phyloP scores from a whole-genome alignment of 2,797 vertebrate genomes.

The Pipistrellus pipistrellus region DNA sequence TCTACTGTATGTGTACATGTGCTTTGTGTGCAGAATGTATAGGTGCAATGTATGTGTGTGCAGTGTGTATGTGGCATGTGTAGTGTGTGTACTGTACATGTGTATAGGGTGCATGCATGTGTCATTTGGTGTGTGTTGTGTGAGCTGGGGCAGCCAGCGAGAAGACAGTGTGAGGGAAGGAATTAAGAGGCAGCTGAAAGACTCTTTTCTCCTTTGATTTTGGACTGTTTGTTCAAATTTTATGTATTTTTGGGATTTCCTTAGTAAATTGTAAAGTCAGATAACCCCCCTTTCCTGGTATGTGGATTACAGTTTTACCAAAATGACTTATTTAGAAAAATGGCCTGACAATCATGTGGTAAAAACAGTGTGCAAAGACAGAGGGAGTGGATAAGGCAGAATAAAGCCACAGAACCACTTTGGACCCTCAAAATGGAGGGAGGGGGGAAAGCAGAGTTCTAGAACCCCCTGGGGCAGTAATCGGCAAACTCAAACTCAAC shows the following conservation, averaged over 20 bases:
- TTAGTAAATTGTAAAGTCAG: slow-evolving; percentile 9
- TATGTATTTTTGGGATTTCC: background rate
- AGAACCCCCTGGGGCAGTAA: background rate
- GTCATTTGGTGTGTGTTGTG: background rate
- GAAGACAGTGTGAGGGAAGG: background rate
- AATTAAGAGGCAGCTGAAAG: background rate
- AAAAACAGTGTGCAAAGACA: background rate
- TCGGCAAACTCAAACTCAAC: no score
- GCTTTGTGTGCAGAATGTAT: background rate
- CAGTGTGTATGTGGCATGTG: no score
- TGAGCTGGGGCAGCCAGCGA: rapidly evolving
- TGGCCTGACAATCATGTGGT: background rate
- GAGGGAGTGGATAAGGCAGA: background rate
- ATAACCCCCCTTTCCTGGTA: background rate
- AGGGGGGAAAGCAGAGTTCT: background rate
- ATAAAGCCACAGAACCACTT: background rate
- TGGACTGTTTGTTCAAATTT: slow-evolving; percentile 19
- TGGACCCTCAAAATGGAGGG: background rate
- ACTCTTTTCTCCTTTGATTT: background rate
- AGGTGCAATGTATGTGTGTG: background rate
- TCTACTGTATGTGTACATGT: background rate
- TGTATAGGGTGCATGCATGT: background rate
- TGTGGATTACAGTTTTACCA: slow-evolving; percentile 14
- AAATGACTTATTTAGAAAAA: slow-evolving; percentile 22
- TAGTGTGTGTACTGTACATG: background rate